Base-by-base conservation (phyloP, 2,113 vertebrate species). In the Ochotona princeps region DNA sequence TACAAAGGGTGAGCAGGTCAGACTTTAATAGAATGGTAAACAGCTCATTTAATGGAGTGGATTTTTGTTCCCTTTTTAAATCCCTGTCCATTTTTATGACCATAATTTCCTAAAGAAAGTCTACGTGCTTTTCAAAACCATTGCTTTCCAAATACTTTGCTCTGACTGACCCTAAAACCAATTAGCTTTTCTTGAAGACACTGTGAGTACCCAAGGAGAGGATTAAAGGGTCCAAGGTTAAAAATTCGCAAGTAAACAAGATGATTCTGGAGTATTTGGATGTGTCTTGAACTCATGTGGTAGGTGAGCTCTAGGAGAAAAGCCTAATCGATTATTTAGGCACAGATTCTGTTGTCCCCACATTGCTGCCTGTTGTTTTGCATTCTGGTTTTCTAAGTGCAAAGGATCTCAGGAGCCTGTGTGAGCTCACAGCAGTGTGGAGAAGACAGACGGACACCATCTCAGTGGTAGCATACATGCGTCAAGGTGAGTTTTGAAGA, bases 171-270 rank as follows among this genome's bases (percentile, higher is more conserved):
- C 73, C 20, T 51, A 66, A 76, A 72, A 38, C 25, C 38, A 26
- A 74, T 8, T 85, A 69, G 18, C 15, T 17, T 81, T 87, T 76
- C 18, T 82, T 38, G 44, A 69, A 5, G 30, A 88, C 5, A 49
- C 25, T 76, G 92, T 73, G 38, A 74, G 32, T 89, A 73, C 70
- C 38, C 82, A 12, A n/a, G 54, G 69, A 84, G 63, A 66, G 11
- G 35, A 72, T 90, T 67, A 72, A 66, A 83, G 63, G 73, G 57
- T 51, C 65, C 63, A 32, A 72, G n/a, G 15, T 91, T 92, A 75
- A 89, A 79, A 89, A 49, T 89, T 89, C 2, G 3, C 26, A 12
- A 67, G 32, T 74, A 72, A 78, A 32, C 0, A 4, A 87, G 65
- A 79, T 11, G 60, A 83, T 65, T 87, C 51, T 80, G 32, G 54